Conservation (phyloP, 2,888 invertebrate genomes). For the Pogonocherus hispidulus region DNA sequence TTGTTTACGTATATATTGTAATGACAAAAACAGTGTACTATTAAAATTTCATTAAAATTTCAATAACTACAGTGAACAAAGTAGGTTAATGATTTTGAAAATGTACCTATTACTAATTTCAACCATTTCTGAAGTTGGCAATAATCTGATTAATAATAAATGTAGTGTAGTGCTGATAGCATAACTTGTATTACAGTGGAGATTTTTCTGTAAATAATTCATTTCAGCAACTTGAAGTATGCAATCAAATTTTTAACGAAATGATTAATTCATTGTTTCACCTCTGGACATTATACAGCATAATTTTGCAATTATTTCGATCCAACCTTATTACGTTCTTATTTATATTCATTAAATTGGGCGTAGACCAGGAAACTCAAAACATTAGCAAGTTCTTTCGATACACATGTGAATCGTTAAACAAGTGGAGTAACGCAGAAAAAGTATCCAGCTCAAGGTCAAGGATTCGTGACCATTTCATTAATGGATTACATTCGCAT, state of each 20-base stretch:
- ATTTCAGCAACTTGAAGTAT: background rate
- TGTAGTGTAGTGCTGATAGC: too few relatives aligned
- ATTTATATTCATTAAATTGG: background rate
- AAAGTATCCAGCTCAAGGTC: conserved; percentile 17
- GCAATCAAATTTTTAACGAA: background rate
- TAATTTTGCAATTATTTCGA: conserved; percentile 1
- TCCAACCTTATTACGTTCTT: conserved; percentile 1
- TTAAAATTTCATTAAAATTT: too few relatives aligned
- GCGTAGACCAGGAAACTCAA: conserved; percentile 25
- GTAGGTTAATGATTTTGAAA: too few relatives aligned
- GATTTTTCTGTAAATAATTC: background rate
- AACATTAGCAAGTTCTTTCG: conserved; percentile 4
- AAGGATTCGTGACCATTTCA: conserved; percentile 11
- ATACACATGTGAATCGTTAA: conserved; percentile 20
- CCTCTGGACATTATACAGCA: background rate
- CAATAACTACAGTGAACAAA: too few relatives aligned
- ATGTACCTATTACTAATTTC: too few relatives aligned
- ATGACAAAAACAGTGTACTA: too few relatives aligned
- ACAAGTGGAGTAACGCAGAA: conserved; percentile 9
- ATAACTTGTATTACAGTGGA: too few relatives aligned
- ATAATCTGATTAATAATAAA: too few relatives aligned
- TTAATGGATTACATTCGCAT: conserved; percentile 1
- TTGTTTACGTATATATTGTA: too few relatives aligned
- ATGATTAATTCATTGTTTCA: background rate
- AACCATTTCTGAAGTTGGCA: too few relatives aligned